Evolutionary conservation across 2,113 vertebrate species (phyloP).

Genomic region (Calyptommatus sinebrachiatus): DNA sequence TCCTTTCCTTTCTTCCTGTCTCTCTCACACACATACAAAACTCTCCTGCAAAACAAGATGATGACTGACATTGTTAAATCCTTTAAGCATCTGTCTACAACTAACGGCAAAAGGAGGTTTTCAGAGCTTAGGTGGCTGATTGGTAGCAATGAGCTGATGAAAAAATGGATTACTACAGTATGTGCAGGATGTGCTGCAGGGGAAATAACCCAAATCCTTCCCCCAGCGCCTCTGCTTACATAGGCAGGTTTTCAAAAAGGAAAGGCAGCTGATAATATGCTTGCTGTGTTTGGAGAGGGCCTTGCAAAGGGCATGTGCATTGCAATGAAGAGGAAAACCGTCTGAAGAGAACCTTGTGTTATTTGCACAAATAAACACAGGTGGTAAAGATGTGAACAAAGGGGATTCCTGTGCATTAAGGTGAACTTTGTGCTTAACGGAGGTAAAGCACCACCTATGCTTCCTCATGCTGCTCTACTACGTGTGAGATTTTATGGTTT

Average conservation of each 20-base stretch:
- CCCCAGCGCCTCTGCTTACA: constrained; percentile 26
- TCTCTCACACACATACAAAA: neutral
- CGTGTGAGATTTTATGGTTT: neutral
- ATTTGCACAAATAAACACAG: constrained; percentile 38
- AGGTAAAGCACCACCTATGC: neutral
- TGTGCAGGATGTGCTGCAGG: constrained; percentile 43
- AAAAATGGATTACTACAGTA: constrained; percentile 61
- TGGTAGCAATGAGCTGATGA: constrained; percentile 59
- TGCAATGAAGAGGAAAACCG: neutral
- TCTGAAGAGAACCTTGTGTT: constrained; percentile 25
- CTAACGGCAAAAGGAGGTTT: constrained; percentile 48
- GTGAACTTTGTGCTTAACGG: neutral
- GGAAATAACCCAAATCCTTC: constrained; percentile 34
- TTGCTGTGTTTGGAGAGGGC: neutral
- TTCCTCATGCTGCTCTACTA: neutral
- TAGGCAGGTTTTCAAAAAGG: constrained; percentile 41
- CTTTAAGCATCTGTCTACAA: constrained; percentile 57
- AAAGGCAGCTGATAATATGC: constrained; percentile 21
- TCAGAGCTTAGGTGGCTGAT: constrained; percentile 58
- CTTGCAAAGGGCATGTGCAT: constrained; percentile 19
- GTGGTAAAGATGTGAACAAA: constrained; percentile 24
- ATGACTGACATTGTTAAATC: constrained; percentile 68
- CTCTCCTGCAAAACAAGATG: constrained; percentile 52
- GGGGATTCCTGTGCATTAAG: neutral
- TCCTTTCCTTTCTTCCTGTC: neutral